Evolutionary conservation across 2,797 vertebrate genomes (phyloP).

Genomic region (Rhadinocentrus ornatus): DNA sequence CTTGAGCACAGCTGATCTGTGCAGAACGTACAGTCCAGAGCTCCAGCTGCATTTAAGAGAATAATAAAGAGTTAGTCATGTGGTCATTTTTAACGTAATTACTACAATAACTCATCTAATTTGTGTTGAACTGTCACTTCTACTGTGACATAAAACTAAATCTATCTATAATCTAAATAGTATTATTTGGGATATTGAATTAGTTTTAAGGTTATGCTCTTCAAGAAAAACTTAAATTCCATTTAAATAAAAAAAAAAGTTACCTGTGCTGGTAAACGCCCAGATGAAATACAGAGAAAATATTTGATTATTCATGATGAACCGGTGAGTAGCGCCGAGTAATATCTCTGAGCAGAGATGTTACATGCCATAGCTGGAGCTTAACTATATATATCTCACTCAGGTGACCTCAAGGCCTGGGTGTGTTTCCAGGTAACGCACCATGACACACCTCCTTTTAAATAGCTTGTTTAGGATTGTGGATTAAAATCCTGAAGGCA

Average conservation of each 20-base stretch:
- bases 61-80: too few relatives aligned
- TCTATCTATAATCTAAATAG: too few relatives aligned
- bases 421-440: slow-evolving; percentile 3
- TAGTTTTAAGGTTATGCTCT: not conserved
- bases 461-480: too few relatives aligned
- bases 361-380: not conserved
- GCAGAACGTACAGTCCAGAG: not conserved
- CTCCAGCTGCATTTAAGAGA: not conserved
- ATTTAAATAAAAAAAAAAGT: not conserved
- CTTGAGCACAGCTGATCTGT: not conserved
- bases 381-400: not conserved
- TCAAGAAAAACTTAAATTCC: too few relatives aligned
- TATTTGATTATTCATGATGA: slow-evolving; percentile 22
- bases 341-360: not conserved
- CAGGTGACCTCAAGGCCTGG: not conserved
- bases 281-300: slow-evolving; percentile 23
- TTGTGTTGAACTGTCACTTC: too few relatives aligned
- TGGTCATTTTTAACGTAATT: too few relatives aligned
- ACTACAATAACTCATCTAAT: too few relatives aligned
- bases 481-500: too few relatives aligned
- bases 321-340: not conserved
- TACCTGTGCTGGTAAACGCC: slow-evolving; percentile 34
- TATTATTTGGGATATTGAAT: too few relatives aligned
- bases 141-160: too few relatives aligned
- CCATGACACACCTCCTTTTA: not conserved